Evolutionary conservation across 2,888 invertebrate species (phyloP).

Genomic region (Andrena dorsata): DNA sequence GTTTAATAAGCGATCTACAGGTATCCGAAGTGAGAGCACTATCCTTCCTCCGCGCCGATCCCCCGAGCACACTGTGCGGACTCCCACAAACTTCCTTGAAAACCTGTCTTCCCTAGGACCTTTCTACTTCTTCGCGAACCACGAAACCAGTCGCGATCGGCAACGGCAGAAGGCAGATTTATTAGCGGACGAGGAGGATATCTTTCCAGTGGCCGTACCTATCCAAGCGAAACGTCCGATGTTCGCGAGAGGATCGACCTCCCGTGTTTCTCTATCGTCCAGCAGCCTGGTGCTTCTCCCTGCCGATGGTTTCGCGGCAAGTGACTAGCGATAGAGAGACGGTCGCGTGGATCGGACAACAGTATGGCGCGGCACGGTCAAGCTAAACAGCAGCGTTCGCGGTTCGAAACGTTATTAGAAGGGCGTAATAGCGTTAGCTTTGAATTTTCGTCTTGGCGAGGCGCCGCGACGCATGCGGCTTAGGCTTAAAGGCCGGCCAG

Average conservation of each 20-base stretch:
- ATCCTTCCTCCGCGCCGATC: not conserved
- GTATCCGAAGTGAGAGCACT: not conserved
- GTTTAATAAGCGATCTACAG: not conserved
- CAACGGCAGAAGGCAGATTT: not conserved
- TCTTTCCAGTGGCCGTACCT: slow-evolving; percentile 31
- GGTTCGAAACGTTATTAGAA: slow-evolving; percentile 84
- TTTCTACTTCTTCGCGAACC: not conserved
- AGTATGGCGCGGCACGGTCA: slow-evolving; percentile 84
- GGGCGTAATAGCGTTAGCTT: slow-evolving; percentile 62
- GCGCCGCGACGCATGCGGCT: slow-evolving; percentile 82
- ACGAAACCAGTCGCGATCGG: not conserved
- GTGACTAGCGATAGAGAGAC: not conserved
- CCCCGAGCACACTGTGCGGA: not conserved
- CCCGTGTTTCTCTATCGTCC: not conserved
- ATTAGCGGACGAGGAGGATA: not conserved
- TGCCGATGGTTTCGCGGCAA: slow-evolving; percentile 1
- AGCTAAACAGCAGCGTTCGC: slow-evolving; percentile 86
- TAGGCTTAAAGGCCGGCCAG: slow-evolving; percentile 54
- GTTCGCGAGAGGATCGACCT: slow-evolving; percentile 5
- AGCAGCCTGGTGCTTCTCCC: not conserved
- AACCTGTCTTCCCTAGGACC: not conserved
- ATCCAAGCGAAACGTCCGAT: slow-evolving; percentile 23
- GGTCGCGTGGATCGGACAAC: slow-evolving; percentile 69
- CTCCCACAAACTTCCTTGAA: not conserved
- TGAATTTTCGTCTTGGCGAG: slow-evolving; percentile 75